Percentiles rank a stretch among this genome's conserved stretches.
These are phyloP conservation scores for Diaperis boleti DNA, from an alignment of 2,888 invertebrate genomes.

Conservation along the genomic window DNA sequence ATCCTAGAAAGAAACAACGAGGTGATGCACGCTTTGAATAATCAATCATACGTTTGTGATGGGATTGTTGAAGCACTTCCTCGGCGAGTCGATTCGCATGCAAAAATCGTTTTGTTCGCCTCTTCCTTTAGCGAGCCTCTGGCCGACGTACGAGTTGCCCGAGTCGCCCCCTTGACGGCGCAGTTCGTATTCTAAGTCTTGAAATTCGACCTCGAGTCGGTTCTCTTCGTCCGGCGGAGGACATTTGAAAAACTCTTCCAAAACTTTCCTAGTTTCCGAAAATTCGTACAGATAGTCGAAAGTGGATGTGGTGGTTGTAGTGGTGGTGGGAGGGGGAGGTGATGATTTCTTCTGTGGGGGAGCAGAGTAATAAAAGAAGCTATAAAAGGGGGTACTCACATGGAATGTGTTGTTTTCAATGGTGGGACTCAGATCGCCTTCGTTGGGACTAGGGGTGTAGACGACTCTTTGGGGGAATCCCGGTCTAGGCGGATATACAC, in stretches of 20 bases:
- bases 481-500: constrained; percentile 82
- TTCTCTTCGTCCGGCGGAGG: constrained; percentile 76
- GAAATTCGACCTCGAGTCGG: constrained; percentile 69
- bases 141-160: constrained; percentile 83
- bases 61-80: constrained; percentile 71
- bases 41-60: constrained; percentile 12
- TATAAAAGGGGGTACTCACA: constrained; percentile 54
- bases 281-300: constrained; percentile 93
- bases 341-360: constrained; percentile 42
- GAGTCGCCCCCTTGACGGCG: constrained; percentile 73
- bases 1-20: constrained; percentile 61
- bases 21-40: background rate
- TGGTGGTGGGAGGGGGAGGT: constrained; percentile 36
- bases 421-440: constrained; percentile 59
- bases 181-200: constrained; percentile 83
- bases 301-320: constrained; percentile 69
- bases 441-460: constrained; percentile 63
- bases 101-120: constrained; percentile 64
- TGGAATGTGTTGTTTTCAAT: constrained; percentile 60
- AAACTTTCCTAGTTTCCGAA: constrained; percentile 90
- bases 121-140: constrained; percentile 74
- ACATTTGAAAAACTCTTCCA: constrained; percentile 92
- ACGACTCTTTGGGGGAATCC: constrained; percentile 85
- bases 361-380: background rate
- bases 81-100: constrained; percentile 70